phyloP scores from a whole-genome alignment of 1,140 invertebrate species.

The Pantala flavescens region DNA sequence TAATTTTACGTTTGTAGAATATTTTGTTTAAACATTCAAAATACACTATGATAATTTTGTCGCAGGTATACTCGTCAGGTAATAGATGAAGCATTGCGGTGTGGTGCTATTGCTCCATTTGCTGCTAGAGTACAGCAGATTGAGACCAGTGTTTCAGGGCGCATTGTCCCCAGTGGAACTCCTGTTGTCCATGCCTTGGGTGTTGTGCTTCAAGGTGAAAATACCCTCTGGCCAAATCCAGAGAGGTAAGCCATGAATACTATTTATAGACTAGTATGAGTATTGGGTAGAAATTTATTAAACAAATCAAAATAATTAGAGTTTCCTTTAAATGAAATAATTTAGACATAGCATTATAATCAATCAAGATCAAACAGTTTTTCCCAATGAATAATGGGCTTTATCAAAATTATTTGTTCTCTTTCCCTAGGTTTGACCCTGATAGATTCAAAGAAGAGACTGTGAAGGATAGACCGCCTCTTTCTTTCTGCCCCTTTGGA shows the following conservation, averaged over 20 bases:
- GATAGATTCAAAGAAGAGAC: neutral
- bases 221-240: slow-evolving; percentile 11
- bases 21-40: too few species aligned
- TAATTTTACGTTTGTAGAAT: too few species aligned
- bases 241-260: neutral
- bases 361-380: too few species aligned
- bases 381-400: too few species aligned
- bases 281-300: too few species aligned
- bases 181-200: slow-evolving; percentile 16
- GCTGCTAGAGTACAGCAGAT: slow-evolving; percentile 7
- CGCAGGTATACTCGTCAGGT: slow-evolving; percentile 15
- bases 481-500: slow-evolving; percentile 12
- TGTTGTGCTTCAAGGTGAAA: slow-evolving; percentile 11
- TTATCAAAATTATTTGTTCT: too few species aligned
- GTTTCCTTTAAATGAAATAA: too few species aligned
- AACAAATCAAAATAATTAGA: too few species aligned
- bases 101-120: slow-evolving; percentile 11
- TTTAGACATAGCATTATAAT: too few species aligned
- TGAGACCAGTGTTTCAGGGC: slow-evolving; percentile 6
- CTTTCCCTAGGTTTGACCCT: neutral
- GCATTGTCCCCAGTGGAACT: slow-evolving; percentile 14
- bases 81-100: slow-evolving; percentile 16
- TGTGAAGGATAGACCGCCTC: neutral
- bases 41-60: too few species aligned
- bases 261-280: too few species aligned